Percentiles rank a stretch among this genome's conserved stretches.
Conservation (phyloP, 2,797 vertebrate species). For the Ctenosaura bakeri region DNA sequence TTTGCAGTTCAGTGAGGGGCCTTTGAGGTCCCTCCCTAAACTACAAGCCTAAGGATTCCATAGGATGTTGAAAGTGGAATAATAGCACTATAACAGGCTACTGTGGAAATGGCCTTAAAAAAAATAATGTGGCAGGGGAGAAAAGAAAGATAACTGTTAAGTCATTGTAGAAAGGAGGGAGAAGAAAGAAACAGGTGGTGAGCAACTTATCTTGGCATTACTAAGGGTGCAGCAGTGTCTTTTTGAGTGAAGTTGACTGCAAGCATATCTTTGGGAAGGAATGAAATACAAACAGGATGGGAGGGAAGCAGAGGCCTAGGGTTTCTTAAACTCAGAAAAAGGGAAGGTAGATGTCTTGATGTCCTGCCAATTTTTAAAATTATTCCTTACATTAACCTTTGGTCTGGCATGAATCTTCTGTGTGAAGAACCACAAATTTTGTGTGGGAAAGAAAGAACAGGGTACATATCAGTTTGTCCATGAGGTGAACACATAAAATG, state of each 20-base stretch:
- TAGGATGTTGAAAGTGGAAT: too few relatives aligned
- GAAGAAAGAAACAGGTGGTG: background rate
- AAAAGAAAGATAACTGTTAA: too few relatives aligned
- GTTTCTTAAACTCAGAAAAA: background rate
- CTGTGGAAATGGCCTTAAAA: too few relatives aligned
- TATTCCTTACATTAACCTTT: conserved; percentile 1
- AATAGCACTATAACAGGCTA: too few relatives aligned
- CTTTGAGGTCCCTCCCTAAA: too few relatives aligned
- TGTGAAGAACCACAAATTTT: background rate
- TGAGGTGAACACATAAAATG: conserved; percentile 18
- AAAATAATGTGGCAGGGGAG: background rate
- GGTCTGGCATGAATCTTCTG: background rate
- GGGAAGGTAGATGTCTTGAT: background rate
- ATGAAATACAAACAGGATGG: conserved; percentile 40
- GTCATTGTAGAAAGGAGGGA: too few relatives aligned
- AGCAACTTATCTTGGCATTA: accelerated
- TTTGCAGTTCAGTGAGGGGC: too few relatives aligned
- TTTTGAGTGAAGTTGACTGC: conserved; percentile 33
- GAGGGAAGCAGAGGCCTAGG: background rate
- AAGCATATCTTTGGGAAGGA: conserved; percentile 44
- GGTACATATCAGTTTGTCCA: background rate
- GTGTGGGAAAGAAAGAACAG: background rate
- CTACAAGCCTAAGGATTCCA: too few relatives aligned
- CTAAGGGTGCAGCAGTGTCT: conserved; percentile 5
- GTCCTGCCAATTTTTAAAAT: background rate